A percentile compares a stretch with the other conserved stretches of the same genome.
Evolutionary conservation across 2,888 invertebrate species (phyloP).

Genomic region (Aporophyla lueneburgensis): DNA sequence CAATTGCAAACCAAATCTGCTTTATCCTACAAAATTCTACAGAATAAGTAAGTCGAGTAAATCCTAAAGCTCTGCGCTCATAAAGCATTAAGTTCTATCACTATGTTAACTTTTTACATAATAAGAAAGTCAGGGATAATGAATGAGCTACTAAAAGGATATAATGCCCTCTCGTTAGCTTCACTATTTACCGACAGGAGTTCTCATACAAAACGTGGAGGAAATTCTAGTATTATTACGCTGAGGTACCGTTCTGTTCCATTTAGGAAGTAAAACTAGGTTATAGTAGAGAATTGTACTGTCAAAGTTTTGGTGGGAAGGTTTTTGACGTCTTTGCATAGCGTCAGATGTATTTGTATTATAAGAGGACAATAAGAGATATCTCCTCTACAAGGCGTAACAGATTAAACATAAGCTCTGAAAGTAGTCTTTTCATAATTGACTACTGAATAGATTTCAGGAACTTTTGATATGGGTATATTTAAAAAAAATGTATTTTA

Average conservation of each 20-base stretch:
- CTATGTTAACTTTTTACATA: constrained; percentile 41
- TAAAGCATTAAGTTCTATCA: constrained; percentile 27
- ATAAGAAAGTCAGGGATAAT: constrained; percentile 39
- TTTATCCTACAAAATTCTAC: background rate
- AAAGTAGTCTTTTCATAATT: too few species aligned
- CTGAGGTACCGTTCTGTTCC: constrained; percentile 16
- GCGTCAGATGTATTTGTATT: background rate
- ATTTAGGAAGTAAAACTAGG: constrained; percentile 45
- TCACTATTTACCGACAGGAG: constrained; percentile 42
- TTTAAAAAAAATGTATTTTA: too few species aligned
- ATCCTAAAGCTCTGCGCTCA: constrained; percentile 18
- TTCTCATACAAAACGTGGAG: constrained; percentile 42
- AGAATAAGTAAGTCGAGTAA: background rate
- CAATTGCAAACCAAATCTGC: background rate
- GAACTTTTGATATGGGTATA: too few species aligned
- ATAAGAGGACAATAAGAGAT: background rate
- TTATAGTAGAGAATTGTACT: constrained; percentile 29
- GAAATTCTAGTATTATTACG: constrained; percentile 47
- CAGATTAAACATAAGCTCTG: too few species aligned
- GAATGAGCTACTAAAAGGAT: constrained; percentile 46
- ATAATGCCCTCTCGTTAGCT: constrained; percentile 43
- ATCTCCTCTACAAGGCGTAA: background rate
- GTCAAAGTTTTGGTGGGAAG: constrained; percentile 6
- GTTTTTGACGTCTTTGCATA: constrained; percentile 9
- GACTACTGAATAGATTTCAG: too few species aligned